These are phyloP conservation scores for Lysiphlebus fabarum DNA, from an alignment of 1,140 invertebrate species.

Conservation along the genomic window DNA sequence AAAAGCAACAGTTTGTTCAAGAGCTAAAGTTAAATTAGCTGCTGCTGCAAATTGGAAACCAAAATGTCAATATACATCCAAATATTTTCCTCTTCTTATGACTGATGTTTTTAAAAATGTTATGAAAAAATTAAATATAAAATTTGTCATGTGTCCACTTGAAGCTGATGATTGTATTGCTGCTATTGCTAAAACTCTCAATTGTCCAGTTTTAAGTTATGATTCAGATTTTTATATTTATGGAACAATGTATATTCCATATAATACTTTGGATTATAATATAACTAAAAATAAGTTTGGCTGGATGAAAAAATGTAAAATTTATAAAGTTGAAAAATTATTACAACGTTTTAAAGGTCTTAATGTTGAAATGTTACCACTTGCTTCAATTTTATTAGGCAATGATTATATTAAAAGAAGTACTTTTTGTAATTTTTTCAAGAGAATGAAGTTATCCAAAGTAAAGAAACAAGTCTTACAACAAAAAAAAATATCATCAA, in stretches of 20 bases:
- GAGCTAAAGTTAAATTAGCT: slow-evolving; percentile 64
- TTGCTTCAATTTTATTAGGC: slow-evolving; percentile 77
- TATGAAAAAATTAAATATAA: slow-evolving; percentile 62
- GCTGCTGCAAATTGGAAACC: slow-evolving; percentile 48
- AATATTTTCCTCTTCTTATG: slow-evolving; percentile 69
- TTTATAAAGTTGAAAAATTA: slow-evolving; percentile 71
- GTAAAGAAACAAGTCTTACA: slow-evolving; percentile 57
- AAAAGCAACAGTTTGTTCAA: slow-evolving; percentile 64
- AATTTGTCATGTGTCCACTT: slow-evolving; percentile 70
- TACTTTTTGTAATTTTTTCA: slow-evolving; percentile 70
- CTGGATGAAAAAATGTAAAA: slow-evolving; percentile 61
- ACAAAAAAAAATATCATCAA: slow-evolving; percentile 63
- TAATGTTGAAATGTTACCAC: slow-evolving; percentile 64
- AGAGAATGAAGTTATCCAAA: slow-evolving; percentile 62
- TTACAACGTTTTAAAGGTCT: slow-evolving; percentile 65
- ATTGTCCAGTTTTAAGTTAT: slow-evolving; percentile 81
- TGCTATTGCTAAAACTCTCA: slow-evolving; percentile 67
- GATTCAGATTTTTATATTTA: slow-evolving; percentile 92
- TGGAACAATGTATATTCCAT: slow-evolving; percentile 77
- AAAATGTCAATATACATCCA: slow-evolving; percentile 47
- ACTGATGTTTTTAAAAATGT: slow-evolving; percentile 70
- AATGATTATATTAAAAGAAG: slow-evolving; percentile 80
- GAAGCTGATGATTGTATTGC: slow-evolving; percentile 86
- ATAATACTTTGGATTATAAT: slow-evolving; percentile 61
- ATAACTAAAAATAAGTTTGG: slow-evolving; percentile 29